Base-by-base conservation (phyloP, 2,888 invertebrate species). In the Drosophila mimica region DNA sequence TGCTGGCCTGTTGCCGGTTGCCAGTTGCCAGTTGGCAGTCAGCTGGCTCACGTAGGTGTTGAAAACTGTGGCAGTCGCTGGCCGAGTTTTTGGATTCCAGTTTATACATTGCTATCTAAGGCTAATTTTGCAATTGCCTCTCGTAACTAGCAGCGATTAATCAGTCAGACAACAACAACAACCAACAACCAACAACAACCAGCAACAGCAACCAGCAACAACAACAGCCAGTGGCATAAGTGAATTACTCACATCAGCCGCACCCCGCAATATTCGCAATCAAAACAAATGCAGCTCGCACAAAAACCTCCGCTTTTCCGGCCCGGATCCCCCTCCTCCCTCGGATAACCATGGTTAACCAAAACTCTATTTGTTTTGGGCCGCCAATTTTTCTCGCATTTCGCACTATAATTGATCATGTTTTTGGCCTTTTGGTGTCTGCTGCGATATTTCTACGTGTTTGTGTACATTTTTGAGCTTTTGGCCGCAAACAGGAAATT, bases 391-490 rank as follows among this genome's bases (percentile, higher is more conserved):
- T 79, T 76, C 74, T 71, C 60, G 76, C 70, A 61, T 76, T 88
- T 84, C 83, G 88, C 84, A 82, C 86, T 65, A 83, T 88, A 84
- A 84, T 84, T 89, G 84, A 84, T 84, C 90, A 84, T 89, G 88
- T 88, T 83, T 76, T 81, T 80, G 43, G 61, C 49, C 63, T 51
- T 60, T 72, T 52, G 74, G 66, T 70, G 74, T 77, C 78, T 65
- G 52, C 66, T 15, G 46, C 25, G 70, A 62, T 65, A 60, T 74
- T 74, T 72, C 48, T 82, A 74, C 78, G 72, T 76, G 77, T 87
- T 74, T 62, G 73, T 83, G 72, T 83, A 86, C 76, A 82, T 82
- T 83, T 81, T 81, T 38, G 49, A 58, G 59, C 59, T 70, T 79
- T 60, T 64, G 69, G 65, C 65, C 43, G n/a, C 57, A 31, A 76